Percentiles rank a stretch among this genome's conserved stretches.
Evolutionary conservation across 1,140 invertebrate genomes (phyloP).

Genomic region (Aethina tumida): DNA sequence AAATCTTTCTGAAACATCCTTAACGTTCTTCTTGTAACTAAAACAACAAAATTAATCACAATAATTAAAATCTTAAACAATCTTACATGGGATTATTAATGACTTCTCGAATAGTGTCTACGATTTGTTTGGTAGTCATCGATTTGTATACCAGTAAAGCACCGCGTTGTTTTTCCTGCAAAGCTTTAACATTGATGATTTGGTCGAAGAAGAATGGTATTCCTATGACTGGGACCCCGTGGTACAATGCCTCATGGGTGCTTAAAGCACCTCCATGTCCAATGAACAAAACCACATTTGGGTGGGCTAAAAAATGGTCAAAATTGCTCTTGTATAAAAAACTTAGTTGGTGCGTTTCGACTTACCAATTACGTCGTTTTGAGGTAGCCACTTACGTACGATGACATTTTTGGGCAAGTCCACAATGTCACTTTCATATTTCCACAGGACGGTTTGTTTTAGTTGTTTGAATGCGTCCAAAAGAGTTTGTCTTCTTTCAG

Average conservation of each 20-base stretch:
- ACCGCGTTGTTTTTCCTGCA: slow-evolving; percentile 16
- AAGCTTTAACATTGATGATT: slow-evolving; percentile 23
- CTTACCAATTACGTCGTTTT: slow-evolving; percentile 38
- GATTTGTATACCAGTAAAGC: slow-evolving; percentile 16
- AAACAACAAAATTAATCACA: slow-evolving; percentile 10
- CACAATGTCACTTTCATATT: slow-evolving; percentile 33
- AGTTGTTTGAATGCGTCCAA: slow-evolving; percentile 34
- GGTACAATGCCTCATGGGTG: slow-evolving; percentile 38
- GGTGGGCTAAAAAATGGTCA: slow-evolving; percentile 19
- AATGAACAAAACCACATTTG: slow-evolving; percentile 25
- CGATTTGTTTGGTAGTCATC: slow-evolving; percentile 16
- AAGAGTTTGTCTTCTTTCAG: slow-evolving; percentile 28
- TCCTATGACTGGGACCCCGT: slow-evolving; percentile 42
- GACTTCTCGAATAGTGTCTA: slow-evolving; percentile 13
- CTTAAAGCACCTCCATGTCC: slow-evolving; percentile 26
- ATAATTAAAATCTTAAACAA: background rate
- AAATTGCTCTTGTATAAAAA: background rate
- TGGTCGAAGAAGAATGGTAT: slow-evolving; percentile 35
- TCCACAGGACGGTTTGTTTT: slow-evolving; percentile 36
- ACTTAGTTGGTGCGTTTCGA: too few species aligned
- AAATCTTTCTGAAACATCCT: slow-evolving; percentile 22
- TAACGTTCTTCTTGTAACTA: slow-evolving; percentile 32
- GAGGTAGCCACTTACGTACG: slow-evolving; percentile 35
- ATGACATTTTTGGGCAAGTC: slow-evolving; percentile 46
- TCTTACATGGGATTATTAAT: slow-evolving; percentile 27